Base-by-base conservation (phyloP, 2,797 vertebrate species). In the Parambassis ranga region DNA sequence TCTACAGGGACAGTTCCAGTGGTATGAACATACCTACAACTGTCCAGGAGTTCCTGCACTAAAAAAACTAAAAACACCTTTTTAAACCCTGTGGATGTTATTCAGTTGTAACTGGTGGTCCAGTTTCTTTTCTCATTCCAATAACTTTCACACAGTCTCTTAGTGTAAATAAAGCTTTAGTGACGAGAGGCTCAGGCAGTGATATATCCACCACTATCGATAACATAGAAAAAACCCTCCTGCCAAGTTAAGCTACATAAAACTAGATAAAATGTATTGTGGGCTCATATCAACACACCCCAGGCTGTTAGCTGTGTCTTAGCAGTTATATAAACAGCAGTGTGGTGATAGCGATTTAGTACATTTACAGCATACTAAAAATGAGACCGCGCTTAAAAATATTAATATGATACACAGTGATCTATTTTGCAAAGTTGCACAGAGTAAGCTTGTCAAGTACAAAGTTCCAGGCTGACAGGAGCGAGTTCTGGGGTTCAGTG, bases 341-440 rank as follows among this genome's bases (percentile, higher is more conserved):
- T 51, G 28, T 52, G 26, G 7, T 7, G 11, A 53, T 31, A 33
- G 24, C 3, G 9, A n/a, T 49, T 9, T 4, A 63, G 19, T 42
- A 44, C 4, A 63, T 38, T n/a, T 6, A 11, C 39, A 59, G 10
- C 15, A 31, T 6, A 33, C 5, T 7, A n/a, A 71, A 46, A 46
- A 36, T 48, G 30, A 44, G 59, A 68, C 36, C 67, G n/a, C n/a
- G n/a, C n/a, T n/a, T 32, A 65, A 71, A 76, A 46, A 44, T 4
- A 9, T 4, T 5, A 4, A 41, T 18, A 50, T 14, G 14, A 52
- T 16, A 39, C 59, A 76, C 43, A 49, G 65, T 35, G 65, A 71
- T 42, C n/a, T 28, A 46, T 50, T 47, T 30, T 50, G 48, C 7
- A 3, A 47, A 69, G 57, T 16, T 48, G 49, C 63, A 55, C 35